Conservation (phyloP, 2,113 vertebrate genomes). For the Pyrgilauda ruficollis region DNA sequence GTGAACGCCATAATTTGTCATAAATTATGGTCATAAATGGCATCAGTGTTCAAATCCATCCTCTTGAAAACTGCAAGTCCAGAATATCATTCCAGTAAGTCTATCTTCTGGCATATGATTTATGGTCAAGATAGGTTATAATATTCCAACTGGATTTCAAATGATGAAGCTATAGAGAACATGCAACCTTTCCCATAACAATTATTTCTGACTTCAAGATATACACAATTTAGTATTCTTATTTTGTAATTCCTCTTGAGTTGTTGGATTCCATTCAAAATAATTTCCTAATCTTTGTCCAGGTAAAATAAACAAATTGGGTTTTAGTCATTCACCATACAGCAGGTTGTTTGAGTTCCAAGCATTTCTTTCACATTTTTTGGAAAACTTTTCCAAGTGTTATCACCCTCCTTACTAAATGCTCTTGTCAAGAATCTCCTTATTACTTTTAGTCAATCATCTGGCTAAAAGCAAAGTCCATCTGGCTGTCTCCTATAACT, state of each 20-base stretch:
- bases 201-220: background rate
- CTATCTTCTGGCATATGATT: background rate
- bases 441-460: background rate
- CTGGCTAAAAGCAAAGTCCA: background rate
- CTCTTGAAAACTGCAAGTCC: background rate
- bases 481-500: background rate
- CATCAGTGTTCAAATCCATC: background rate
- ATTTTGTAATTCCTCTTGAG: background rate
- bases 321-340: background rate
- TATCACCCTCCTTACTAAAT: background rate
- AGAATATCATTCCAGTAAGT: background rate
- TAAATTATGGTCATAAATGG: background rate
- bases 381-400: background rate
- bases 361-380: background rate
- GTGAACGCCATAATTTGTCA: background rate
- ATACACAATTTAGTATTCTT: background rate
- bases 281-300: background rate
- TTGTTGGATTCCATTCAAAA: background rate
- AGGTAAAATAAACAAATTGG: background rate
- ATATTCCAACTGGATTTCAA: conserved; percentile 47
- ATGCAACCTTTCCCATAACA: background rate
- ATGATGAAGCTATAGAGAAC: background rate
- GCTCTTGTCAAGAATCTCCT: background rate
- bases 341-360: background rate
- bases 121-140: background rate